Evolutionary conservation across 2,888 invertebrate species (phyloP), one percentile per base, ranked within the genome.

Genomic region (Tiliacea aurago): DNA sequence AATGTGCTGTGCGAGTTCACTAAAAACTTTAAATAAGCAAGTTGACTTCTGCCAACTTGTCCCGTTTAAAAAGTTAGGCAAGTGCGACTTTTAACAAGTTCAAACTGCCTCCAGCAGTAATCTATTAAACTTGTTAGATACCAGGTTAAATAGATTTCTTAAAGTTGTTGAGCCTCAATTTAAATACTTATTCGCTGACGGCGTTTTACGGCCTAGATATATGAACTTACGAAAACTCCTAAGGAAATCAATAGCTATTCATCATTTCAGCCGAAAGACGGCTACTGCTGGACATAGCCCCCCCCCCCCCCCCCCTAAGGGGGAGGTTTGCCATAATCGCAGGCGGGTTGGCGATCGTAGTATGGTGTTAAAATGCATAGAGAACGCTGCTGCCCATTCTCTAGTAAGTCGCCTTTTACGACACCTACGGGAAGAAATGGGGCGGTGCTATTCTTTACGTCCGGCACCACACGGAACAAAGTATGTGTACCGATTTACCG

Each of bases 1-100:
- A 67, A 67, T 20, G 47, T 7, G n/a, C 9, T 15, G 13, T 45
- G 45, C 13, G n/a, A 45, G 20, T 58, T 11, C 23, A 43, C 4
- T 13, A 37, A 69, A 11, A 72, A 72, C 5, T 71, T 61, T 61
- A 53, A 75, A 53, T 20, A 45, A 6, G 23, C 23, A 11, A 73
- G 37, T 75, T 28, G 20, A 37, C 45, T 53, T 62, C 45, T 45
- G 37, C 59, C 18, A 79, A 79, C 51, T 71, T 71, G 41, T 41
- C 9, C 20, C 59, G 51, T 70, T 45, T 28, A 51, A 37, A 77
- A 78, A 59, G 79, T 75, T 78, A 53, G 4, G 7, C 18, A 23
- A 59, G 20, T 61, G 72, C n/a, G 6, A 72, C 45, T 61, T 45
- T 70, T 41, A 41, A 9, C 20, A 61, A 59, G 20, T 33, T 53